A percentile compares a stretch with the other conserved stretches of the same genome.
phyloP scores from a whole-genome alignment of 2,888 invertebrate genomes.

The Anodontia alba region DNA sequence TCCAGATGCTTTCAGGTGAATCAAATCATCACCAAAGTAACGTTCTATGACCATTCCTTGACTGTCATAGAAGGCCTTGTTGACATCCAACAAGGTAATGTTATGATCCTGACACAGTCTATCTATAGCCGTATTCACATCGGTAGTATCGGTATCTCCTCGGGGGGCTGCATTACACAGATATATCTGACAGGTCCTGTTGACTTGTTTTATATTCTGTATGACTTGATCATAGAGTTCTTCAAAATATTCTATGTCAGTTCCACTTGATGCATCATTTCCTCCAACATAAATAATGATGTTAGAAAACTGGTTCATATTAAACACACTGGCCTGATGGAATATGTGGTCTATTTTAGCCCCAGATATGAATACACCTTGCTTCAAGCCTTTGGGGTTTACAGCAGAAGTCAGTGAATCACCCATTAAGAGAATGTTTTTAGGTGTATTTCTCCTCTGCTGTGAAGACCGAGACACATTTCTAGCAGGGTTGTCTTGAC shows the following conservation, averaged over 20 bases:
- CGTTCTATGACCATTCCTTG: not conserved
- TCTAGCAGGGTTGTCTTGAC: no score
- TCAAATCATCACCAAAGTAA: not conserved
- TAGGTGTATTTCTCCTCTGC: no score
- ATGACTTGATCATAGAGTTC: not conserved
- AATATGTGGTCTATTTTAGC: not conserved
- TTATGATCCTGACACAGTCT: not conserved
- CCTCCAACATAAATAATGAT: constrained; percentile 1
- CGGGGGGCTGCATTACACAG: not conserved
- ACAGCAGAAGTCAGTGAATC: no score
- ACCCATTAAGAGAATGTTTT: no score
- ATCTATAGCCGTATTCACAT: not conserved
- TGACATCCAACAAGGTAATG: not conserved
- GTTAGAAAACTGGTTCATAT: not conserved
- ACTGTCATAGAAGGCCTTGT: not conserved
- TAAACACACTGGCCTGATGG: not conserved
- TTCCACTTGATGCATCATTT: not conserved
- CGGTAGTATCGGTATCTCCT: not conserved
- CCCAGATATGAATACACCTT: not conserved
- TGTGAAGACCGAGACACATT: no score
- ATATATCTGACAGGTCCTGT: not conserved
- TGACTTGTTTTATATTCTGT: not conserved
- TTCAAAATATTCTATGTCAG: constrained; percentile 5
- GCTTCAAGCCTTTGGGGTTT: no score
- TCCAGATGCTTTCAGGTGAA: not conserved